Percentiles rank a stretch among this genome's conserved stretches.
These are phyloP conservation scores for Clarias pachynema DNA, from an alignment of 2,797 vertebrate species.

Conservation along the genomic window DNA sequence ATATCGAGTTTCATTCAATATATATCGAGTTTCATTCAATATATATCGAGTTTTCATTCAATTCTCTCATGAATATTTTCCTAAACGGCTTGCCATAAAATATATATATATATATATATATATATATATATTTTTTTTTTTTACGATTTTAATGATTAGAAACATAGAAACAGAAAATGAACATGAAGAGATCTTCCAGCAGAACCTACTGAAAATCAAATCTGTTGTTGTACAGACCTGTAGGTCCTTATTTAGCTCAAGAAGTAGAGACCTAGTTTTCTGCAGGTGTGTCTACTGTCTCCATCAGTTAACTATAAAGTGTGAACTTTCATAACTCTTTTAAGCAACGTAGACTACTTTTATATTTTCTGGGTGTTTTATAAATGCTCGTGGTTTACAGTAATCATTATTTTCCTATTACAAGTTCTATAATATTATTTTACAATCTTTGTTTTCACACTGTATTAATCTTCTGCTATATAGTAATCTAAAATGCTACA, in stretches of 20 bases:
- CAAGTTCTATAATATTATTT: not conserved
- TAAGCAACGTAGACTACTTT: not conserved
- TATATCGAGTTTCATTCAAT: no score
- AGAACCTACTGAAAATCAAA: not conserved
- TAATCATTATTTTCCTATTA: not conserved
- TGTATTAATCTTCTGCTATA: not conserved
- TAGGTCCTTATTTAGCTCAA: conserved; percentile 28
- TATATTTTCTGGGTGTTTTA: not conserved
- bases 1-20: no score
- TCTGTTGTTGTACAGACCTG: conserved; percentile 13
- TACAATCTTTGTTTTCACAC: not conserved
- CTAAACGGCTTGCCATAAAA: no score
- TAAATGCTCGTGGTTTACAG: not conserved
- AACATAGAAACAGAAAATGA: not conserved
- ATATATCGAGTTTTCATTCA: no score
- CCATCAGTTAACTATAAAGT: conserved; percentile 15
- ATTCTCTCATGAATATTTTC: no score
- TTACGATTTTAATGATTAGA: not conserved
- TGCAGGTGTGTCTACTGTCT: conserved; percentile 31
- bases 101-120: no score
- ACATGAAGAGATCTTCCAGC: not conserved
- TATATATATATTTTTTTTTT: not conserved
- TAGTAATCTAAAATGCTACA: not conserved
- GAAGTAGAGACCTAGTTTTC: conserved; percentile 34
- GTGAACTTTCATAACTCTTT: not conserved